A percentile compares a stretch with the other conserved stretches of the same genome.
phyloP scores from a whole-genome alignment of 2,797 vertebrate species.

The Iguana delicatissima region DNA sequence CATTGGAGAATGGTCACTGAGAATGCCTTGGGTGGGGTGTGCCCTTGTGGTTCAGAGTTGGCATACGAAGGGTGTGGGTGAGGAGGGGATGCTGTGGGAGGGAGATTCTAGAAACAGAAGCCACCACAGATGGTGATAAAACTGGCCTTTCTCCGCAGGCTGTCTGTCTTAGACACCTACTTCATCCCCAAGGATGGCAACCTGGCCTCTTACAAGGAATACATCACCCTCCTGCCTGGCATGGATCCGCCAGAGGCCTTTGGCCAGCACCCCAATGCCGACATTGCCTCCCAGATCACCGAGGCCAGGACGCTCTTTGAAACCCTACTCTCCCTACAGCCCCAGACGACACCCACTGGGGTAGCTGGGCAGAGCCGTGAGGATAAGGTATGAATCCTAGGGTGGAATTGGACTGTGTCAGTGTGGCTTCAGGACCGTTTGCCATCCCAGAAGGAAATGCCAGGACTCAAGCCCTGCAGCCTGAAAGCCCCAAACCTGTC shows the following conservation, averaged over 20 bases:
- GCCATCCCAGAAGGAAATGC: no score
- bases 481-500: no score
- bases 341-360: slow-evolving; percentile 80
- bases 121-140: no score
- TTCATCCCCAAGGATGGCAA: slow-evolving; percentile 86
- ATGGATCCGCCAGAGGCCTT: slow-evolving; percentile 89
- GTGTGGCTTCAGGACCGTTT: not conserved
- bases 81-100: not conserved
- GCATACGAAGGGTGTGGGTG: not conserved
- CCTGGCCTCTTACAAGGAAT: slow-evolving; percentile 82
- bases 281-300: slow-evolving; percentile 89
- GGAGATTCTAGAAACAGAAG: no score
- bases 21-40: not conserved
- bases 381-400: slow-evolving; percentile 81
- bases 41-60: not conserved
- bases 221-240: slow-evolving; percentile 82
- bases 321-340: slow-evolving; percentile 90
- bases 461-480: not conserved
- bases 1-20: no score
- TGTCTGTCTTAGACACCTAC: slow-evolving; percentile 83
- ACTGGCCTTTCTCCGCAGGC: slow-evolving; percentile 69
- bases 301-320: slow-evolving; percentile 88
- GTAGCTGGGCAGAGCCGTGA: slow-evolving; percentile 79
- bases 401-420: no score
- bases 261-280: slow-evolving; percentile 90